Evolutionary conservation across 1,140 invertebrate genomes (phyloP).

Genomic region (Calliopsis andreniformis): DNA sequence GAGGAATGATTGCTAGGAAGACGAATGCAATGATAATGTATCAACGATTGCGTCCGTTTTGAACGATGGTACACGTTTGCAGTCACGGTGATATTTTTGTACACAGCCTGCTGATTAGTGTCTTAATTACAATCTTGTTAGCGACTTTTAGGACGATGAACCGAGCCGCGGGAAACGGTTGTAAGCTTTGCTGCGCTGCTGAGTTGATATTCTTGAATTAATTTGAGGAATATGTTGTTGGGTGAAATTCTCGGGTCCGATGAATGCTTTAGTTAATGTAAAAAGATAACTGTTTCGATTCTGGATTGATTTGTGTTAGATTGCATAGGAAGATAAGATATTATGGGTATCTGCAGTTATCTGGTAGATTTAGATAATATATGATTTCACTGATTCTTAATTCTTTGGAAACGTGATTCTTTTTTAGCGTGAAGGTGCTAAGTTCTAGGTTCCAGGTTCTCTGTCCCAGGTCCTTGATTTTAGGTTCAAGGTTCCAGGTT

Average conservation of each 20-base stretch:
- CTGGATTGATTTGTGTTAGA: background rate
- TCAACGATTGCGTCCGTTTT: background rate
- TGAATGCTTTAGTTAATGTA: background rate
- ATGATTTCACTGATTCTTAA: background rate
- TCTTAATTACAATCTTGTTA: background rate
- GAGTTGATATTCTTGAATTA: background rate
- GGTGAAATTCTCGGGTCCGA: too few species aligned
- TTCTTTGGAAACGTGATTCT: background rate
- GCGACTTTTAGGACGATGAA: background rate
- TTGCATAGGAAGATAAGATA: background rate
- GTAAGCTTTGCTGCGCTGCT: background rate
- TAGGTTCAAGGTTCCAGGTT: too few species aligned
- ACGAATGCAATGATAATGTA: background rate
- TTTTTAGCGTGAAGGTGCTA: too few species aligned
- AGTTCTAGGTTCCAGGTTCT: too few species aligned
- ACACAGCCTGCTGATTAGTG: background rate
- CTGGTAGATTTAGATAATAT: background rate
- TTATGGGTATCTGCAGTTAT: too few species aligned
- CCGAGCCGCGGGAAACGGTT: background rate
- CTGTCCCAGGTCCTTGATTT: too few species aligned
- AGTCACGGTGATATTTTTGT: background rate
- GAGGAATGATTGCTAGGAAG: too few species aligned
- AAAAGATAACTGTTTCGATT: conserved; percentile 19
- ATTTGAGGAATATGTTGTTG: too few species aligned
- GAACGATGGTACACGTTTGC: too few species aligned